phyloP scores from a whole-genome alignment of 2,797 vertebrate species.

The Okamejei kenojei region DNA sequence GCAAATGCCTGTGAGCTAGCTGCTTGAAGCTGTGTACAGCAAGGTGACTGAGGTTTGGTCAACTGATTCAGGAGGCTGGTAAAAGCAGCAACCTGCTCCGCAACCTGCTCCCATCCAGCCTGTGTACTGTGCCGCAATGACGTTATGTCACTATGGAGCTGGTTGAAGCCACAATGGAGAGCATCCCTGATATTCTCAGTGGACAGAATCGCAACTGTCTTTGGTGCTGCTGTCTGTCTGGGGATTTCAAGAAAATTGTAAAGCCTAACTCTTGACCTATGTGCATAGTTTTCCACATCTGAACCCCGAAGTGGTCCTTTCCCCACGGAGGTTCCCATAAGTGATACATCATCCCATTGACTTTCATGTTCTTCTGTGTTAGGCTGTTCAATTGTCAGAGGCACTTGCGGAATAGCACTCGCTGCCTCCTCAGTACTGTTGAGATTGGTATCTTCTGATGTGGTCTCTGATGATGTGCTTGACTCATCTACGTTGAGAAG shows the following conservation, averaged over 20 bases:
- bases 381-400: neutral
- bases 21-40: neutral
- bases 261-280: neutral
- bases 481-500: slow-evolving; percentile 7
- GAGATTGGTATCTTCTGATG: neutral
- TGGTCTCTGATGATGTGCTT: neutral
- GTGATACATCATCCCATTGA: neutral
- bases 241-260: neutral
- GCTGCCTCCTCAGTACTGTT: neutral
- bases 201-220: neutral
- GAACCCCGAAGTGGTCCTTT: neutral
- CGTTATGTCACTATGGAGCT: neutral
- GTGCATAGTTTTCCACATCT: neutral
- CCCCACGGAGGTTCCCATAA: neutral
- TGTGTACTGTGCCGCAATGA: neutral
- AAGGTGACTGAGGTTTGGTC: neutral
- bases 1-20: neutral
- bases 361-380: neutral
- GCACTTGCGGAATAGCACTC: neutral
- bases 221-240: neutral
- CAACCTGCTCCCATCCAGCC: neutral
- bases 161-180: neutral
- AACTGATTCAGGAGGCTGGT: neutral
- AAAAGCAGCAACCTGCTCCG: neutral
- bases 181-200: neutral